Conservation (phyloP, 2,797 vertebrate genomes). For the Sebastes steindachneri region DNA sequence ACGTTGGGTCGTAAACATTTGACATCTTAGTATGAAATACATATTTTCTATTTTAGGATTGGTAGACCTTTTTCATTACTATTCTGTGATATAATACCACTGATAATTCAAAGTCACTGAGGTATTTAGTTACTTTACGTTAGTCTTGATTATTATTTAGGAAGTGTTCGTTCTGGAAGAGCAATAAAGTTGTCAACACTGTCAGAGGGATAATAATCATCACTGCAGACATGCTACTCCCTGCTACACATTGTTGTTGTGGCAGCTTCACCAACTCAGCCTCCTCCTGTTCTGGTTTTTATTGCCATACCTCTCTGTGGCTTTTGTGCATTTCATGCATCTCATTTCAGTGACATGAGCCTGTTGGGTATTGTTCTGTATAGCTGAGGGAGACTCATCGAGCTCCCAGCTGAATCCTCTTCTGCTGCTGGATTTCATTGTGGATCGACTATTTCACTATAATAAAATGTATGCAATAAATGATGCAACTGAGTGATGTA, state of each 20-base stretch:
- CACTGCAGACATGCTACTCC: neutral
- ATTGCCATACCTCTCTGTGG: neutral
- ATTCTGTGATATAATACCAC: neutral
- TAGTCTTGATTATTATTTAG: neutral
- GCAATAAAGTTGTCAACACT: neutral
- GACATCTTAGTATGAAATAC: neutral
- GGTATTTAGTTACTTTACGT: neutral
- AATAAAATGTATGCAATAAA: neutral
- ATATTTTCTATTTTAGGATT: neutral
- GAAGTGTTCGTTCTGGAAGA: neutral
- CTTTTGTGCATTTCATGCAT: conserved; percentile 1
- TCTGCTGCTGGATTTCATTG: conserved; percentile 4
- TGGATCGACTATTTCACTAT: neutral
- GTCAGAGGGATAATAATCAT: neutral
- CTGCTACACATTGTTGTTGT: neutral
- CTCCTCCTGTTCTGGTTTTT: conserved; percentile 16
- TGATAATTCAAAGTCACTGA: neutral
- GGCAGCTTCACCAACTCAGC: conserved; percentile 3
- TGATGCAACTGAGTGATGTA: neutral
- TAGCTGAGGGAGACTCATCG: conserved; percentile 4
- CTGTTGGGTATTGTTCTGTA: conserved; percentile 17
- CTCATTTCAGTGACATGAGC: conserved; percentile 2
- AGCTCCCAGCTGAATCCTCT: conserved; percentile 6
- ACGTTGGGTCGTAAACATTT: neutral
- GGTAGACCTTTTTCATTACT: neutral